Conservation (phyloP, 2,797 vertebrate genomes). For the Silurus lanzhouensis region DNA sequence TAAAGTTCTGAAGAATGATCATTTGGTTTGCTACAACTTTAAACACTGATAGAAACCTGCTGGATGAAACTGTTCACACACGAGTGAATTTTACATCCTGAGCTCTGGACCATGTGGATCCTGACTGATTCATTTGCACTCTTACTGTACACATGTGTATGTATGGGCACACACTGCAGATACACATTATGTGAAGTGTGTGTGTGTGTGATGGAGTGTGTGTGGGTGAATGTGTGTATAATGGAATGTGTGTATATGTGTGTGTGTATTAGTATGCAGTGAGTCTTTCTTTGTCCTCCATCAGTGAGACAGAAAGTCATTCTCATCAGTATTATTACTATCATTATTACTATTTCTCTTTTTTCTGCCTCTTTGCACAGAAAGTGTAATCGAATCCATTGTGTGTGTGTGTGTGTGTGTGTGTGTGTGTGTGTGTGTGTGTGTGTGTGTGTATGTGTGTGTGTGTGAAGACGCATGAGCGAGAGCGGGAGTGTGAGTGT, state of each 20-base stretch:
- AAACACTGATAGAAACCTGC: too few relatives aligned
- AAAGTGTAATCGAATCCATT: conserved; percentile 45
- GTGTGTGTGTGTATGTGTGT: too few relatives aligned
- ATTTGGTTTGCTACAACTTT: not conserved
- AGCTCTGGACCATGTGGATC: not conserved
- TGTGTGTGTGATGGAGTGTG: not conserved
- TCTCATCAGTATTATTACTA: conserved; percentile 9
- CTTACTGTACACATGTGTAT: not conserved
- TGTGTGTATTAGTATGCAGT: not conserved
- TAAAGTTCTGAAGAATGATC: not conserved
- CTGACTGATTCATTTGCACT: not conserved
- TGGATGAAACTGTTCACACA: not conserved
- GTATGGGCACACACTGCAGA: not conserved
- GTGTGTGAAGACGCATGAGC: conserved; percentile 34
- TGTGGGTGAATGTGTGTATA: not conserved
- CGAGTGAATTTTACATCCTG: not conserved
- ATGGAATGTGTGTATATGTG: not conserved
- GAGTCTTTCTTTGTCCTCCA: not conserved
- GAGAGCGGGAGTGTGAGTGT: not conserved
- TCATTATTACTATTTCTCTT: conserved; percentile 58
- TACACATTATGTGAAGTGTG: not conserved
- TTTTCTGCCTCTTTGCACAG: conserved; percentile 39
- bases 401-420: too few relatives aligned
- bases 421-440: too few relatives aligned
- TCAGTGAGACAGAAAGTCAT: not conserved